Evolutionary conservation across 2,888 invertebrate genomes (phyloP).

Genomic region (Calameuta pallipes): DNA sequence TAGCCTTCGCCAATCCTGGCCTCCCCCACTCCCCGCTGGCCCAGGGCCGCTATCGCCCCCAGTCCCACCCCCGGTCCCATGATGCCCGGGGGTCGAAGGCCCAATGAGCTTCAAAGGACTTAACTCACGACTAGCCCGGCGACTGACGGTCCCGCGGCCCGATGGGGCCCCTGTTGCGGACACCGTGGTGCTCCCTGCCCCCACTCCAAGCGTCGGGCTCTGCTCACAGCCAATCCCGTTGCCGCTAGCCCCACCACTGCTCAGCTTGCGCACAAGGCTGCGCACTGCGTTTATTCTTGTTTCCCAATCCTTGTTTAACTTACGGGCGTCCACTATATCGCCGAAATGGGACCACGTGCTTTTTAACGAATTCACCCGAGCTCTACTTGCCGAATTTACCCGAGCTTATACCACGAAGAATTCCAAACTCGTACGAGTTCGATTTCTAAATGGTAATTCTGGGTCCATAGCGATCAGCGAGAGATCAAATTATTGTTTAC

Average conservation of each 20-base stretch:
- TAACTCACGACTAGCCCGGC: slow-evolving; percentile 57
- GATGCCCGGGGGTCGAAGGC: slow-evolving; percentile 30
- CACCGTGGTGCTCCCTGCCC: slow-evolving; percentile 52
- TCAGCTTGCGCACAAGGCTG: slow-evolving; percentile 48
- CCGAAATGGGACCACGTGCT: not conserved
- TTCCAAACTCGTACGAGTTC: not conserved
- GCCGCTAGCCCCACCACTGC: slow-evolving; percentile 28
- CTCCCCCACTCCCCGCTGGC: slow-evolving; percentile 20
- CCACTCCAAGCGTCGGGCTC: slow-evolving; percentile 17
- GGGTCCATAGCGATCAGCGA: not conserved
- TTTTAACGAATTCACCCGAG: not conserved
- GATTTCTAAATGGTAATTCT: not conserved
- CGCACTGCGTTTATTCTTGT: slow-evolving; percentile 31
- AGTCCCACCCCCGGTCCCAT: slow-evolving; percentile 17
- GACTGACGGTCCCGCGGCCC: slow-evolving; percentile 53
- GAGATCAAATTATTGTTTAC: not conserved
- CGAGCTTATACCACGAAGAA: not conserved
- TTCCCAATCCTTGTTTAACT: not conserved
- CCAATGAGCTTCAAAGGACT: slow-evolving; percentile 51
- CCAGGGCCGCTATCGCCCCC: slow-evolving; percentile 14
- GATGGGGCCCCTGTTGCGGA: slow-evolving; percentile 50
- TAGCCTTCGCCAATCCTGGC: slow-evolving; percentile 64
- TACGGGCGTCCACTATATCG: not conserved
- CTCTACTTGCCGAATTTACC: not conserved
- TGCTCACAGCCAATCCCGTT: slow-evolving; percentile 4